Percentiles rank a stretch among this genome's conserved stretches.
Conservation (phyloP, 2,797 vertebrate genomes). For the Adelosebastes latens region DNA sequence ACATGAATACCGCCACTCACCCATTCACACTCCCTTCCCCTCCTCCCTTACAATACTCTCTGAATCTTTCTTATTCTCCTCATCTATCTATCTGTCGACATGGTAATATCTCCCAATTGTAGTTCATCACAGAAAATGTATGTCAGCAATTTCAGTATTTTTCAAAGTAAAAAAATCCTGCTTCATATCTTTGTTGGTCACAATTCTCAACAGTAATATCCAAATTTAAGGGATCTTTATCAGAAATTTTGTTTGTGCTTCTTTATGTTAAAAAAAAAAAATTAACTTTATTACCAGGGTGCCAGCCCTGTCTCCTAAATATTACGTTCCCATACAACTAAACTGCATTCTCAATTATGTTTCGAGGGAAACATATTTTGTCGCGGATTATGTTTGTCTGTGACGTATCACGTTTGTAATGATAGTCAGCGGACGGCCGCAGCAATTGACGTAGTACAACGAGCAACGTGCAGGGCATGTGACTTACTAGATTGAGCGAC, state of each 20-base stretch:
- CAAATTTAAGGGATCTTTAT: background rate
- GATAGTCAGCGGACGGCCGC: no score
- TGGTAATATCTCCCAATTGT: background rate
- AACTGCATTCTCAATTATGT: no score
- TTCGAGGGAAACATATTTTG: no score
- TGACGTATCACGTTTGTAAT: no score
- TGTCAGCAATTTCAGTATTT: background rate
- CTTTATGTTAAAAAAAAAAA: background rate
- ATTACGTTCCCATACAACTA: no score
- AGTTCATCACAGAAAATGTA: background rate
- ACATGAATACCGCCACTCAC: slow-evolving; percentile 81
- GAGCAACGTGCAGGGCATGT: no score
- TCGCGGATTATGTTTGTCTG: no score
- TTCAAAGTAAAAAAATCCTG: background rate
- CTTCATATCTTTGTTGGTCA: background rate
- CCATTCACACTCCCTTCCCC: background rate
- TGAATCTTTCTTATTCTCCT: background rate
- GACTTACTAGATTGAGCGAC: no score
- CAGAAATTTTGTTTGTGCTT: no score
- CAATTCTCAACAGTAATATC: background rate
- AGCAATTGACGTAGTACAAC: no score
- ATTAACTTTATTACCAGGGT: background rate
- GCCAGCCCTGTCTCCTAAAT: no score
- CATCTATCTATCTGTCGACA: background rate
- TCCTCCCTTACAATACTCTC: background rate